Conservation (phyloP, 2,888 invertebrate genomes). For the Hesperia comma region DNA sequence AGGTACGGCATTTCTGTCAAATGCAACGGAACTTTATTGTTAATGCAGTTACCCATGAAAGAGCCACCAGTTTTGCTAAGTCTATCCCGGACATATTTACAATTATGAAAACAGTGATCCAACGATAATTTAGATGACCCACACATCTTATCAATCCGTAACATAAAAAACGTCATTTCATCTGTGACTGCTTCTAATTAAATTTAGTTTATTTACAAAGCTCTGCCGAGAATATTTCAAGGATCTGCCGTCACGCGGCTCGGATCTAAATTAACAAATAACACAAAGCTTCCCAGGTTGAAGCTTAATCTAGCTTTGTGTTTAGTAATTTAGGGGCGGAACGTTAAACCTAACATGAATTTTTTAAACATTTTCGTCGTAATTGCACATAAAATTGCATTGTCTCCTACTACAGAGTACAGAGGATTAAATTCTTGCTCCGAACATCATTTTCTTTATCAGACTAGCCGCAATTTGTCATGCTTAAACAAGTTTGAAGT, state of each 20-base stretch:
- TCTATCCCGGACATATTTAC: too few species aligned
- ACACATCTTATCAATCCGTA: too few species aligned
- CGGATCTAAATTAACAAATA: conserved; percentile 16
- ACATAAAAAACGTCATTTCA: not conserved
- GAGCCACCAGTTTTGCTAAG: too few species aligned
- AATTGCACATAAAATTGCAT: conserved; percentile 4
- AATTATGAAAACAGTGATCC: too few species aligned
- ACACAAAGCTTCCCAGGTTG: conserved; percentile 10
- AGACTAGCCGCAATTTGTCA: too few species aligned
- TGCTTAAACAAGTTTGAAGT: too few species aligned
- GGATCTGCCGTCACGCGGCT: not conserved
- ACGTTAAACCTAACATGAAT: conserved; percentile 1
- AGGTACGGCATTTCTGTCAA: too few species aligned
- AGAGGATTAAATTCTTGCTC: too few species aligned
- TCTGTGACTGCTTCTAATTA: not conserved
- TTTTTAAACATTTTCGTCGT: not conserved
- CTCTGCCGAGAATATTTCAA: not conserved
- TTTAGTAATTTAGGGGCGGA: not conserved
- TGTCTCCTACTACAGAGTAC: not conserved
- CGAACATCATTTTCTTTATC: too few species aligned
- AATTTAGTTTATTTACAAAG: conserved; percentile 4
- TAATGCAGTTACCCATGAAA: too few species aligned
- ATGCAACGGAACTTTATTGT: too few species aligned
- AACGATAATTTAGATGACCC: too few species aligned
- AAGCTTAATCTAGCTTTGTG: conserved; percentile 10